These are phyloP conservation scores for Zalophus californianus DNA, from an alignment of 2,797 vertebrate genomes.

Conservation along the genomic window DNA sequence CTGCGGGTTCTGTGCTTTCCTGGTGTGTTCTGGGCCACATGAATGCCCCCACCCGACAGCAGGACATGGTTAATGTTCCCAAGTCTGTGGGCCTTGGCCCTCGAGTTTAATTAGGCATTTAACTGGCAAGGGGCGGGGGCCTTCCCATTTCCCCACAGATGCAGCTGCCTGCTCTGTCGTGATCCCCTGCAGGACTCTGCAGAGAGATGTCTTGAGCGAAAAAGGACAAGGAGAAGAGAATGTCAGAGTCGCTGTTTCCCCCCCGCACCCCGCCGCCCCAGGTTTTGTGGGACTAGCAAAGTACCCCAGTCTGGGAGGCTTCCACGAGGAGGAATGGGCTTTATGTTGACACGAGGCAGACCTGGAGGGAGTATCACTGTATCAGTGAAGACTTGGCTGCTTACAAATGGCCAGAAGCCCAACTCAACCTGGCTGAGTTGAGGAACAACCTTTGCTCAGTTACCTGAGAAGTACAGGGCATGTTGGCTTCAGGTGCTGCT, in stretches of 20 bases:
- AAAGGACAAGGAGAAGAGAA: neutral
- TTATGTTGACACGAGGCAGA: accelerated
- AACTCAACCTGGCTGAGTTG: neutral
- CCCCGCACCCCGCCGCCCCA: neutral
- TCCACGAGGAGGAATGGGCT: accelerated
- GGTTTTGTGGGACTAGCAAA: neutral
- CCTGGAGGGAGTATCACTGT: accelerated
- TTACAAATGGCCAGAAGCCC: neutral
- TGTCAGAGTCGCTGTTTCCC: accelerated
- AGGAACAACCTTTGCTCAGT: neutral
- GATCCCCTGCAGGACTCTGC: neutral
- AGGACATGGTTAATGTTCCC: slow-evolving; percentile 79
- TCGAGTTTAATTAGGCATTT: slow-evolving; percentile 82
- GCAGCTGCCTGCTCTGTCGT: neutral
- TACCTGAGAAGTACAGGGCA: neutral
- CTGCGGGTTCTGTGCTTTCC: slow-evolving; percentile 69
- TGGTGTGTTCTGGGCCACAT: neutral
- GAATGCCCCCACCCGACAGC: slow-evolving; percentile 79
- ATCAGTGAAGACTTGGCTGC: accelerated
- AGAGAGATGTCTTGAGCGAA: accelerated
- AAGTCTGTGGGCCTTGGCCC: slow-evolving; percentile 78
- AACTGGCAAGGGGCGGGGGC: slow-evolving; percentile 55
- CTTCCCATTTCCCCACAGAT: neutral
- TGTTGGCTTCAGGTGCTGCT: neutral
- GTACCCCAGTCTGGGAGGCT: neutral